Evolutionary conservation across 2,888 invertebrate genomes (phyloP), one percentile per base, ranked within the genome.

Genomic region (Geophilus truncorum): DNA sequence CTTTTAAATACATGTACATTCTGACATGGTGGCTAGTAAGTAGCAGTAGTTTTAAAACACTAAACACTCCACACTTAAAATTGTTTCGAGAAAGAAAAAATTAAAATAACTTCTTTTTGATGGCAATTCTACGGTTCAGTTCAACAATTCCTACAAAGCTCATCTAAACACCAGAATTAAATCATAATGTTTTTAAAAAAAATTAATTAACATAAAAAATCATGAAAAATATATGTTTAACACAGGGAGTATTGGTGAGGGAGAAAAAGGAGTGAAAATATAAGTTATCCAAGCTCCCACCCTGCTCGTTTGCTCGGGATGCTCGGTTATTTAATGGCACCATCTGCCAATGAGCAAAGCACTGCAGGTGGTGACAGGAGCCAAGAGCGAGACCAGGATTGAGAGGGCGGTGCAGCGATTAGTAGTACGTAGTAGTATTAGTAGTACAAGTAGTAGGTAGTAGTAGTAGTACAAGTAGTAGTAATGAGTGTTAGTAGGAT

Each of bases 331-430:
- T 51, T 3, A 51, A 51, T 51, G 51, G 51, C 51, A 51, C 51
- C 51, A 51, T 51, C 51, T 51, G 51, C 51, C 51, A 80, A 70
- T 80, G 70, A 80, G 80, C 80, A 80, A 80, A 80, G 79, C 34
- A 30, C 80, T 80, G 80, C 34, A 70, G 80, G 45, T 79, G 79
- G 79, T 51, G 77, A 32, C 34, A 79, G 51, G 32, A 79, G 28
- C 51, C 51, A 51, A 51, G 51, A 45, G 70, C 80, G 51, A 70
- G 80, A 80, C 80, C 80, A 80, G 80, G 70, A 32, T 70, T 80
- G 62, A 70, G 70, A 40, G 79, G 80, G 70, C 70, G 79, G 79
- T 79, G 79, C 79, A 79, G 79, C 34, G 34, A 45, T 32, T 51
- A 51, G 15, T 34, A 80, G 70, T 80, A 32, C 25, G 76, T 34